A percentile compares a stretch with the other conserved stretches of the same genome.
Conservation (phyloP, 2,888 invertebrate genomes). For the Dryobotodes eremita region DNA sequence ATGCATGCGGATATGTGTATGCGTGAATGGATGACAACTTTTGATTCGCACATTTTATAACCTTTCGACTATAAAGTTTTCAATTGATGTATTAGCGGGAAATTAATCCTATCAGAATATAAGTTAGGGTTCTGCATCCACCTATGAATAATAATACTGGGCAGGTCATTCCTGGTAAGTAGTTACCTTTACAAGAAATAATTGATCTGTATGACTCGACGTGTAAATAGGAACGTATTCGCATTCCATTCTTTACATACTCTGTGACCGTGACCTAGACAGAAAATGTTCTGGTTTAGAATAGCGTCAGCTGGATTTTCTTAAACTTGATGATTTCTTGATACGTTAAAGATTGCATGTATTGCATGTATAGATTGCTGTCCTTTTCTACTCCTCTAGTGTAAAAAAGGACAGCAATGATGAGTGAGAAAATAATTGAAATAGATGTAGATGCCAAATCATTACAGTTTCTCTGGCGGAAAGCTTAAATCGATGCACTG, state of each 20-base stretch:
- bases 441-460: neutral
- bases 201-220: neutral
- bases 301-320: neutral
- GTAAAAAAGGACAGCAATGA: neutral
- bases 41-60: neutral
- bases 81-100: neutral
- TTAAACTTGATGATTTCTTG: neutral
- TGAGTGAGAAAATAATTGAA: neutral
- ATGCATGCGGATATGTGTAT: too few species aligned
- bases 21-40: neutral
- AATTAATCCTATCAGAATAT: neutral
- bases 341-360: neutral
- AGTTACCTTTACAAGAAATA: neutral
- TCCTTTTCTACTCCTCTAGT: too few species aligned
- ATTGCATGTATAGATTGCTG: too few species aligned
- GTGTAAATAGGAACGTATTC: neutral
- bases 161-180: neutral
- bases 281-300: neutral
- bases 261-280: slow-evolving; percentile 2
- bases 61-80: neutral
- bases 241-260: neutral
- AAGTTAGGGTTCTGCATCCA: neutral
- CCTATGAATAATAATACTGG: neutral
- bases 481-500: neutral
- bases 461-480: neutral